These are phyloP conservation scores for Chymomyza costata DNA, from an alignment of 1,140 invertebrate genomes.

Conservation along the genomic window DNA sequence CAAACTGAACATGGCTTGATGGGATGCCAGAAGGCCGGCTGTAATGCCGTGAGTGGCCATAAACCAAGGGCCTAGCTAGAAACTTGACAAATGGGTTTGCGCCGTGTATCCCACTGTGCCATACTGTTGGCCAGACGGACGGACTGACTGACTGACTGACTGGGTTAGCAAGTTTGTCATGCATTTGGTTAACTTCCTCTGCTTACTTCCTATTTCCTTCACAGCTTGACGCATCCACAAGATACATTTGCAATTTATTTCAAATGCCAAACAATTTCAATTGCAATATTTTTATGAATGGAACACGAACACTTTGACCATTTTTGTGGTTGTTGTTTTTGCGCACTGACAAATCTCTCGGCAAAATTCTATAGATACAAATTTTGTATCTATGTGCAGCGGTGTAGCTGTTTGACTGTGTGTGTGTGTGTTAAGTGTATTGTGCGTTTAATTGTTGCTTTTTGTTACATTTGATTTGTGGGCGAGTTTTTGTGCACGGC, in stretches of 20 bases:
- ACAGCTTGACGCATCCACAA: constrained; percentile 30
- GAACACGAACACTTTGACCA: constrained; percentile 28
- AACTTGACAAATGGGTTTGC: constrained; percentile 65
- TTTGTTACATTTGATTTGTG: constrained; percentile 11
- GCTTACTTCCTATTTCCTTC: constrained; percentile 61
- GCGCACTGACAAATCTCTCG: not conserved
- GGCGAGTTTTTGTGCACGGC: not conserved
- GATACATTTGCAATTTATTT: constrained; percentile 70
- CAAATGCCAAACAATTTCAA: constrained; percentile 57
- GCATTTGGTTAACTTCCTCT: constrained; percentile 37
- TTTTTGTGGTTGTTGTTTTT: constrained; percentile 31
- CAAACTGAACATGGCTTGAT: too few species aligned
- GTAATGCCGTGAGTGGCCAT: constrained; percentile 39
- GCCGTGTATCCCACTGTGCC: constrained; percentile 49
- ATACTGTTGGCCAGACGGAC: constrained; percentile 16
- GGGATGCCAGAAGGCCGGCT: constrained; percentile 35
- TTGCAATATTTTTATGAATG: constrained; percentile 53
- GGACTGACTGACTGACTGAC: too few species aligned
- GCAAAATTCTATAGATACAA: too few species aligned
- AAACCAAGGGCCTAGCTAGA: constrained; percentile 21
- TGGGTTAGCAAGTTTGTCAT: constrained; percentile 3
- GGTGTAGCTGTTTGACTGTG: not conserved
- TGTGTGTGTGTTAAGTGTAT: constrained; percentile 5
- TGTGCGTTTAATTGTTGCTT: constrained; percentile 20
- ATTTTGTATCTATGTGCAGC: not conserved